Base-by-base conservation (phyloP, 2,113 vertebrate genomes). In the Ascaphus truei region DNA sequence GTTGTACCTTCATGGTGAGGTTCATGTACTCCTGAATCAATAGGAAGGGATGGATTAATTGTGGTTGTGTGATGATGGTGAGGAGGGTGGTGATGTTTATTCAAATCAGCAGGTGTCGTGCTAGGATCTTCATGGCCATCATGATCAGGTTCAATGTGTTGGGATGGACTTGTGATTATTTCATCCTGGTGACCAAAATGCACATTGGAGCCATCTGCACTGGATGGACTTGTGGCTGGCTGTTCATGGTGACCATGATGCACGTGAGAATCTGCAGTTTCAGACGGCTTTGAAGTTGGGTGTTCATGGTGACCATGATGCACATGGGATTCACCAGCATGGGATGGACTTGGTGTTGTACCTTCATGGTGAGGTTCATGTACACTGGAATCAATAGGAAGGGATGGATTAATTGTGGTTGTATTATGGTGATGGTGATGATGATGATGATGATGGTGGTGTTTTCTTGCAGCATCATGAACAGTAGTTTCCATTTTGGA, bases 401-500 rank as follows among this genome's bases (percentile, higher is more conserved):
- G 7, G 13, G 7, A 2, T 47, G 43, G 16, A 4, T 7, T 15
- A 13, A 31, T 5, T 30, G 56, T 60, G 22, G 15, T 50, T 18
- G 51, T 8, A 18, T 33, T 36, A 58, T 79, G 76, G 37, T 52
- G 60, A n/a, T 73, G 18, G 25, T 62, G 26, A 34, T 73, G 2
- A 29, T 78, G 65, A 34, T 64, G 61, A 23, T 47, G 43, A 16
- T 59, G 53, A 11, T 68, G 37, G 1, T 50, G 56, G 13, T 67
- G 63, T 23, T 56, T 43, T 10, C 39, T 37, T n/a, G 71, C 48
- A 0, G 45, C 13, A 5, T 62, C 51, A 3, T 39, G 65, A 27
- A 55, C 59, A 0, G 45, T 77, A 60, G 13, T 29, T 1, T 78
- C 47, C 2, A 30, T 68, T 72, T 62, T 78, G 13, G 74, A 72